Percentiles rank a stretch among this genome's conserved stretches.
These are phyloP conservation scores for Eospalax fontanierii DNA, from an alignment of 2,797 vertebrate genomes.

Conservation along the genomic window DNA sequence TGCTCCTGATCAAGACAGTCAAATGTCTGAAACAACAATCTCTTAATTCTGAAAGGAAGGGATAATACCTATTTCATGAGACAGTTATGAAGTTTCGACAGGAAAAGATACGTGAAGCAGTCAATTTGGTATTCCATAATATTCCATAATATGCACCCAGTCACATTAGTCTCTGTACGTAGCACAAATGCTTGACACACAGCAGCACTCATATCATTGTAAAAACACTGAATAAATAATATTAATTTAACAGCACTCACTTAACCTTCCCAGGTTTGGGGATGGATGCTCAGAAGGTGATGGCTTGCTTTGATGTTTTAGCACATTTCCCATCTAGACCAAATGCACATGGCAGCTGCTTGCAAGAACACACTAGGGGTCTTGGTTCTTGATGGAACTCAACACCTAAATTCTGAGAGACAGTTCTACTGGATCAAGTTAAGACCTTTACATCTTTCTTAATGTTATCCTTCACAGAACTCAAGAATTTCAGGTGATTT, in stretches of 20 bases:
- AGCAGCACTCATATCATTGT: neutral
- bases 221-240: neutral
- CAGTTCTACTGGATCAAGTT: neutral
- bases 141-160: neutral
- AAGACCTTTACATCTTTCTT: neutral
- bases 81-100: conserved; percentile 57
- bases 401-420: neutral
- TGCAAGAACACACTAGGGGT: neutral
- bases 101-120: conserved; percentile 64
- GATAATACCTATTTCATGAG: conserved; percentile 68
- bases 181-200: neutral
- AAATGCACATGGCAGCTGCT: neutral
- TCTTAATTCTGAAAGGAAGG: conserved; percentile 52
- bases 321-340: neutral
- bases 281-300: neutral
- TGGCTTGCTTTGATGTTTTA: neutral
- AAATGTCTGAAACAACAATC: conserved; percentile 13
- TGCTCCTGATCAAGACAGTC: neutral
- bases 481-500: neutral
- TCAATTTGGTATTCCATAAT: conserved; percentile 19
- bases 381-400: neutral
- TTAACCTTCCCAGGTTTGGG: neutral
- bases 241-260: neutral
- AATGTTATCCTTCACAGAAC: conserved; percentile 17
- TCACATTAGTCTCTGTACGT: neutral